A percentile compares a stretch with the other conserved stretches of the same genome.
phyloP scores from a whole-genome alignment of 2,113 vertebrate species.

The Bos indicus region DNA sequence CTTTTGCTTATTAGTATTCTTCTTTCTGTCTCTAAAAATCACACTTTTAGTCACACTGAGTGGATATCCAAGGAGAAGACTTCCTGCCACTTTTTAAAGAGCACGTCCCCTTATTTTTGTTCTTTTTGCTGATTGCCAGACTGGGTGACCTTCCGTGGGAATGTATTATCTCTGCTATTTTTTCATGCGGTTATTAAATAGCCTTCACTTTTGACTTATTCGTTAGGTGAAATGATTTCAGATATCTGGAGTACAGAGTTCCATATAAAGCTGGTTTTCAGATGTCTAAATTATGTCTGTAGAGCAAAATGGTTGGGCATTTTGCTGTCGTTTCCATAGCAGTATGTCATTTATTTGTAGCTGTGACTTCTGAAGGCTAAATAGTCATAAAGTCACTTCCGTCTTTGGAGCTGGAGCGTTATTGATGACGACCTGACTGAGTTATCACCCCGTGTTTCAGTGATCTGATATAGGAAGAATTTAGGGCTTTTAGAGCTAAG shows the following conservation, averaged over 20 bases:
- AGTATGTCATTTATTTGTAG: conserved; percentile 54
- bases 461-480: background rate
- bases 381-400: background rate
- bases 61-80: conserved; percentile 14
- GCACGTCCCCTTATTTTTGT: background rate
- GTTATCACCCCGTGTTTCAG: background rate
- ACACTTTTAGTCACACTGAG: background rate
- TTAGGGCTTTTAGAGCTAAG: background rate
- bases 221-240: conserved; percentile 11
- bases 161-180: background rate
- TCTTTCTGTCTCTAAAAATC: background rate
- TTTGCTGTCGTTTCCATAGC: conserved; percentile 62
- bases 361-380: conserved; percentile 34
- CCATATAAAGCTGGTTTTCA: conserved; percentile 49
- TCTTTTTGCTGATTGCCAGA: background rate
- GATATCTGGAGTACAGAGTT: conserved; percentile 25
- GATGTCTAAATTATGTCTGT: conserved; percentile 55
- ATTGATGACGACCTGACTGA: background rate
- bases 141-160: background rate
- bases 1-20: background rate
- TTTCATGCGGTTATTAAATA: background rate
- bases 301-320: conserved; percentile 41
- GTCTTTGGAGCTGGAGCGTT: background rate
- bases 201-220: conserved; percentile 4
- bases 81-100: background rate